Conservation (phyloP, 2,113 vertebrate genomes). For the Cygnus buccinator region DNA sequence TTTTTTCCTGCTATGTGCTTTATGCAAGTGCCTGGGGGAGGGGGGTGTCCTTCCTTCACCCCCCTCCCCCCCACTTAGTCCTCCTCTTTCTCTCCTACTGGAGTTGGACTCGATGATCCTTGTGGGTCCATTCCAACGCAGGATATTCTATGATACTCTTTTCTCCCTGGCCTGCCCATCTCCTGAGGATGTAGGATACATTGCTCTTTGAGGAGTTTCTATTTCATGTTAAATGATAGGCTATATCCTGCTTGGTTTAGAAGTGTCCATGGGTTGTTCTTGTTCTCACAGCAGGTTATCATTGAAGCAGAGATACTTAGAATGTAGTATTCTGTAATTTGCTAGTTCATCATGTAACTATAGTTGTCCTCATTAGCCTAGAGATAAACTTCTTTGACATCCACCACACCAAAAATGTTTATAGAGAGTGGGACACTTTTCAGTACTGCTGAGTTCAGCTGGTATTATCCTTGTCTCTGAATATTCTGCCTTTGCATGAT, state of each 20-base stretch:
- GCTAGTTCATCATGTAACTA: fast-evolving
- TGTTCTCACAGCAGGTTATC: not conserved
- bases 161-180: not conserved
- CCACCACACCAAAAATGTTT: no score
- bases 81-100: not conserved
- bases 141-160: not conserved
- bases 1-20: not conserved
- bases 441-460: not conserved
- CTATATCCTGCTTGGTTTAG: not conserved
- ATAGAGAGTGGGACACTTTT: not conserved
- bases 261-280: not conserved
- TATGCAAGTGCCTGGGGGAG: not conserved
- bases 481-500: not conserved
- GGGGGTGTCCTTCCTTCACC: fast-evolving
- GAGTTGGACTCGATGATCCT: no score
- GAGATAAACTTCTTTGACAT: not conserved
- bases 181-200: not conserved
- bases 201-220: not conserved
- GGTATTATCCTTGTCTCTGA: not conserved
- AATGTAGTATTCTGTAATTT: not conserved
- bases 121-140: no score
- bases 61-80: not conserved
- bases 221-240: not conserved
- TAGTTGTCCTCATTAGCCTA: not conserved
- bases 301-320: not conserved